phyloP scores from a whole-genome alignment of 2,797 vertebrate species.

The Sebastes oblongus region DNA sequence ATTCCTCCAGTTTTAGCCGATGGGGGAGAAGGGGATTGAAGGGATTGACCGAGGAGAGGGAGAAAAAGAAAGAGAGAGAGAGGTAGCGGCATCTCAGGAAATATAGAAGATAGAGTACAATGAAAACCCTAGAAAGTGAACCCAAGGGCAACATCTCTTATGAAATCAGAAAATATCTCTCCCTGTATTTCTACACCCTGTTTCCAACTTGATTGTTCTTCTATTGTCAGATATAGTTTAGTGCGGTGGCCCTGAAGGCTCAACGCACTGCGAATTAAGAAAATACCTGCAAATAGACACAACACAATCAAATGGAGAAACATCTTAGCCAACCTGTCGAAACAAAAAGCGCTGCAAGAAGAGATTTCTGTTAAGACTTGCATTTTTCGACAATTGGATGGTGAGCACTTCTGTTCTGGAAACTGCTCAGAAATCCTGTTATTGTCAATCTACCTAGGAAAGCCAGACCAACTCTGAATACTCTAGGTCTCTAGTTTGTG shows the following conservation, averaged over 20 bases:
- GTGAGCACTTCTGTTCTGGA: too few relatives aligned
- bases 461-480: too few relatives aligned
- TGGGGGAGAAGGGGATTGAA: conserved; percentile 41
- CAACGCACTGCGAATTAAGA: background rate
- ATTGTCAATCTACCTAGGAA: too few relatives aligned
- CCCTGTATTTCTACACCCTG: background rate
- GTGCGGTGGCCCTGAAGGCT: background rate
- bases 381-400: too few relatives aligned
- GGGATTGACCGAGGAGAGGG: conserved; percentile 17
- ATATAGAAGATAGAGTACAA: conserved; percentile 1
- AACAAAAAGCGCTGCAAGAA: background rate
- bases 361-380: too few relatives aligned
- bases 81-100: conserved; percentile 4
- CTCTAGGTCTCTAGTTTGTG: too few relatives aligned
- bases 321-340: background rate
- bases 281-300: background rate
- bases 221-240: background rate
- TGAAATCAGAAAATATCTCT: background rate
- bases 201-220: background rate
- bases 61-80: conserved; percentile 11
- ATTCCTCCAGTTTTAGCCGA: conserved; percentile 61
- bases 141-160: background rate
- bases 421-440: too few relatives aligned
- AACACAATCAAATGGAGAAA: background rate
- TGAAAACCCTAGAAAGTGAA: background rate